Evolutionary conservation across 2,797 vertebrate genomes (phyloP), one percentile per base, ranked within the genome.

Genomic region (Nannoperca obscura): DNA sequence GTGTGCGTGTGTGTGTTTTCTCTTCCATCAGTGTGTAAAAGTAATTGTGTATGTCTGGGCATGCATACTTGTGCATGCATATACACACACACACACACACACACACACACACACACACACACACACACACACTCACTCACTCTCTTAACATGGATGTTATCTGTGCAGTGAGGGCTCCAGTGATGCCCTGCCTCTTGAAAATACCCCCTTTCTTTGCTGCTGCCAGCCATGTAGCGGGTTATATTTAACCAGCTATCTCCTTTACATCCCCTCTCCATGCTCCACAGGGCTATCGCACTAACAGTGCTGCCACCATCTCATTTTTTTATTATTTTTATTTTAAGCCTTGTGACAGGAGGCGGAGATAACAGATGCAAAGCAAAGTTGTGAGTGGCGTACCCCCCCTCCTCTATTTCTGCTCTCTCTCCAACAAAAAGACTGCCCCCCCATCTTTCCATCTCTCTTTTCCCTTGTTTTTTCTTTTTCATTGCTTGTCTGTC

Each of bases 111-210:
- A 66, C 73, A 69, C 62, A 62, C 72, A 52, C 58, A 65, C 74
- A 74, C 74, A 46, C 76, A 75, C 83, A 83, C 55, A 55, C 74
- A 49, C 64, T 61, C 53, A 58, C 73, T 60, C 63, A 32, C 54
- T 15, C 61, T 86, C 84, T 86, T 78, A 90, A 88, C 92, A 82
- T 84, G 89, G 94, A 94, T 95, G 92, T 95, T 95, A 95, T 95
- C 95, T 72, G 91, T 86, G 82, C 85, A 91, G 78, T 88, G 89
- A 91, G 94, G 91, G 94, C 93, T 94, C 85, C 89, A 91, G 82
- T 92, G 92, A 93, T 95, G 95, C 94, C 94, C 94, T 94, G 90
- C 92, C 93, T 94, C 94, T 94, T 94, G 90, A 95, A 95, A 93
- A 90, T 92, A 88, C 86, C 93, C 91, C 91, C 89, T 94, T 95